A percentile compares a stretch with the other conserved stretches of the same genome.
Evolutionary conservation across 2,888 invertebrate genomes (phyloP).

Genomic region (Pristionchus japonicus): DNA sequence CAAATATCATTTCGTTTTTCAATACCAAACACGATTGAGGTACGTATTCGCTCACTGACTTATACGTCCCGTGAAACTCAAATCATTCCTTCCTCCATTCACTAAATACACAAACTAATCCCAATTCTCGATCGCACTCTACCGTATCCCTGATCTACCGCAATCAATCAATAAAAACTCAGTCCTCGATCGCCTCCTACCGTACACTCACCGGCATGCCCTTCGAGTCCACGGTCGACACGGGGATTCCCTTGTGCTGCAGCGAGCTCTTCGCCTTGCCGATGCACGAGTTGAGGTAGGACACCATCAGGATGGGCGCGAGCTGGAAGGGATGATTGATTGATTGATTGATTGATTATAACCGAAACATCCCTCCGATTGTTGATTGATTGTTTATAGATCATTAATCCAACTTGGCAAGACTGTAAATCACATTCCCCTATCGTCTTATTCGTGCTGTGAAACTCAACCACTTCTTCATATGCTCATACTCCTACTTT

Average conservation of each 20-base stretch:
- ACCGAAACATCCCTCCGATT: too few relatives aligned
- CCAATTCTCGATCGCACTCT: too few relatives aligned
- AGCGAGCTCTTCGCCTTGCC: conserved; percentile 66
- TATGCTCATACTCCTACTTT: too few relatives aligned
- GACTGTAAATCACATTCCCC: background rate
- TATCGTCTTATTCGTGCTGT: background rate
- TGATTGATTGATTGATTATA: too few relatives aligned
- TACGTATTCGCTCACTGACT: too few relatives aligned
- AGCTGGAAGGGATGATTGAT: conserved; percentile 54
- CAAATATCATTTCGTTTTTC: background rate
- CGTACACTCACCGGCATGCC: conserved; percentile 64
- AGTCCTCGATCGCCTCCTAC: background rate
- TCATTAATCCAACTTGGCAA: background rate
- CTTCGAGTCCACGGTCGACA: conserved; percentile 61
- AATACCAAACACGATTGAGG: too few relatives aligned
- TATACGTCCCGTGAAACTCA: too few relatives aligned
- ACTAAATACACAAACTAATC: too few relatives aligned
- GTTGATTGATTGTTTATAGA: too few relatives aligned
- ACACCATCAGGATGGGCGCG: conserved; percentile 70
- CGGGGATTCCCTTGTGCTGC: conserved; percentile 62
- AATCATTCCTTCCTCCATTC: too few relatives aligned
- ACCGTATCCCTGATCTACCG: too few relatives aligned
- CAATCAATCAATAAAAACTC: background rate
- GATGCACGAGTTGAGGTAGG: conserved; percentile 71
- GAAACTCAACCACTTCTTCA: too few relatives aligned